A percentile compares a stretch with the other conserved stretches of the same genome.
These are phyloP conservation scores for Thamnophis sirtalis DNA, from an alignment of 2,113 vertebrate genomes.

Conservation along the genomic window DNA sequence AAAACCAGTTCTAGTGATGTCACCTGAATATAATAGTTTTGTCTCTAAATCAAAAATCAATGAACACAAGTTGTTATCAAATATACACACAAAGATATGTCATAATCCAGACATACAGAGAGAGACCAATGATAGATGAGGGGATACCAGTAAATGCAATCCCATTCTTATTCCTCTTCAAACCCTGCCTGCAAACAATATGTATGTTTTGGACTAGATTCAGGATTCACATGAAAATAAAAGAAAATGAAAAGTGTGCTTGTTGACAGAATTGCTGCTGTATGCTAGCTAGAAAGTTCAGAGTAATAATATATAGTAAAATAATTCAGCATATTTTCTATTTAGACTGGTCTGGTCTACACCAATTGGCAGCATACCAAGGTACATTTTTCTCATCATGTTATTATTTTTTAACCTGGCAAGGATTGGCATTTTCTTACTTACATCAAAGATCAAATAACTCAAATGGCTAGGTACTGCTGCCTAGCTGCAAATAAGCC, in stretches of 20 bases:
- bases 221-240: neutral
- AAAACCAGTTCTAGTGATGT: neutral
- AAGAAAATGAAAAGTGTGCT: neutral
- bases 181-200: neutral
- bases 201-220: neutral
- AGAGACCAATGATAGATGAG: neutral
- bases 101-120: neutral
- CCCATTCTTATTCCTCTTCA: neutral
- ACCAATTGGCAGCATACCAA: neutral
- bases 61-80: neutral
- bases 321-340: neutral
- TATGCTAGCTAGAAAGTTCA: neutral
- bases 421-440: neutral
- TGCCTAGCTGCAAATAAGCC: neutral
- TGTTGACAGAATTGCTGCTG: neutral
- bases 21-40: neutral
- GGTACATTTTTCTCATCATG: neutral
- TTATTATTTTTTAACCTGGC: neutral
- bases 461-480: neutral
- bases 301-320: neutral
- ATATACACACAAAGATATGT: neutral
- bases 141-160: neutral
- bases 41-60: neutral
- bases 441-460: neutral
- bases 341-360: neutral